A percentile compares a stretch with the other conserved stretches of the same genome.
Conservation (phyloP, 2,113 vertebrate genomes). For the Oriolus oriolus region DNA sequence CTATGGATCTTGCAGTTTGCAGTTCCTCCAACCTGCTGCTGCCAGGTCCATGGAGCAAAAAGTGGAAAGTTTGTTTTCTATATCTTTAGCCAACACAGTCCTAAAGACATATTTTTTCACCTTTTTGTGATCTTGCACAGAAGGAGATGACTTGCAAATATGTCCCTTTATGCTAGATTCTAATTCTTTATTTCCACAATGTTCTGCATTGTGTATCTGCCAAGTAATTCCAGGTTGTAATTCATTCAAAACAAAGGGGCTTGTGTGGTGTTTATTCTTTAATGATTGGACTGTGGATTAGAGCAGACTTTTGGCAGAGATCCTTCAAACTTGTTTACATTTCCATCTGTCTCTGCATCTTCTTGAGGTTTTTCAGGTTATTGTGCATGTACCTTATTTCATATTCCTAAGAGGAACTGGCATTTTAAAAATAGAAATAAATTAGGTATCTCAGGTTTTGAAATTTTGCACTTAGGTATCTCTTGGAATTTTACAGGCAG, state of each 20-base stretch:
- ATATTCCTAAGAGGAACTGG: neutral
- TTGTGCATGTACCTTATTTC: neutral
- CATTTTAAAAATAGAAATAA: conserved; percentile 26
- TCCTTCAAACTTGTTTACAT: conserved; percentile 62
- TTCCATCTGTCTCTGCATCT: conserved; percentile 62
- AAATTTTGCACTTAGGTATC: conserved; percentile 60
- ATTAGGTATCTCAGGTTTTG: conserved; percentile 29
- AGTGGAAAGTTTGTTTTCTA: neutral
- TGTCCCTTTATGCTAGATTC: neutral
- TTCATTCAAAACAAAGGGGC: conserved; percentile 50
- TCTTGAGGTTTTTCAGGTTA: conserved; percentile 36
- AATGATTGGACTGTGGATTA: conserved; percentile 57
- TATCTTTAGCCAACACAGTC: neutral
- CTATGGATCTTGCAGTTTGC: neutral
- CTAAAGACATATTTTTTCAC: neutral
- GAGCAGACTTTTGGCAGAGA: conserved; percentile 57
- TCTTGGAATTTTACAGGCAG: conserved; percentile 50
- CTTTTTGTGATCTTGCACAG: conserved; percentile 21
- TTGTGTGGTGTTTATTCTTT: conserved; percentile 54
- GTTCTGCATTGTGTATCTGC: conserved; percentile 33
- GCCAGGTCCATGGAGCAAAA: neutral
- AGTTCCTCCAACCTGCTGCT: neutral
- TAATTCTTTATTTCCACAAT: neutral
- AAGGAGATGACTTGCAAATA: conserved; percentile 59
- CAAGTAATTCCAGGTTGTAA: conserved; percentile 60